Conservation (phyloP, 2,888 invertebrate species). For the Chrysomela aeneicollis region DNA sequence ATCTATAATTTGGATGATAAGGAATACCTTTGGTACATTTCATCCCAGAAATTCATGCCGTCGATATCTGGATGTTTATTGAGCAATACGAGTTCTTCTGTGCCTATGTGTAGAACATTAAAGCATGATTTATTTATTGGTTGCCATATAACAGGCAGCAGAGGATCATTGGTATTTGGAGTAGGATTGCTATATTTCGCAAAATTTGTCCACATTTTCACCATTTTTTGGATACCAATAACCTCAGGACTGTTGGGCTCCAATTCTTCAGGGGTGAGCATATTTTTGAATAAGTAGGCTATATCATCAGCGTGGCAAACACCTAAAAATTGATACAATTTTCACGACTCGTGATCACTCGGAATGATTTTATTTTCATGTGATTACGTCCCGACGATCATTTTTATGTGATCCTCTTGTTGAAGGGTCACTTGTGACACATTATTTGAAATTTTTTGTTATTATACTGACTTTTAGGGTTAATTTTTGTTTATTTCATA, state of each 20-base stretch:
- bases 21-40: slow-evolving; percentile 30
- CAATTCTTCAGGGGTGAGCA: slow-evolving; percentile 33
- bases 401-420: no score
- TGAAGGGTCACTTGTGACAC: no score
- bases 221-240: slow-evolving; percentile 37
- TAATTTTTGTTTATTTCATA: no score
- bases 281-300: slow-evolving; percentile 46
- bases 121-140: slow-evolving; percentile 44
- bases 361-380: not conserved
- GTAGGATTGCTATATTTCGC: slow-evolving; percentile 49
- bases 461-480: no score
- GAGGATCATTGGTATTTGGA: slow-evolving; percentile 28
- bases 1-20: slow-evolving; percentile 5
- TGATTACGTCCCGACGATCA: not conserved
- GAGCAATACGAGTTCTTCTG: slow-evolving; percentile 41
- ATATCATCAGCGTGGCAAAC: slow-evolving; percentile 48
- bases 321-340: slow-evolving; percentile 41
- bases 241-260: slow-evolving; percentile 40
- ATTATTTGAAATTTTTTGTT: no score
- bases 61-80: slow-evolving; percentile 47
- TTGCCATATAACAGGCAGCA: slow-evolving; percentile 44
- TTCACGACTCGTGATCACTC: not conserved
- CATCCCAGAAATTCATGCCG: slow-evolving; percentile 51
- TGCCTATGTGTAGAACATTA: slow-evolving; percentile 50
- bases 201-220: slow-evolving; percentile 53